Evolutionary conservation across 1,140 invertebrate species (phyloP).

Genomic region (Spodoptera frugiperda): DNA sequence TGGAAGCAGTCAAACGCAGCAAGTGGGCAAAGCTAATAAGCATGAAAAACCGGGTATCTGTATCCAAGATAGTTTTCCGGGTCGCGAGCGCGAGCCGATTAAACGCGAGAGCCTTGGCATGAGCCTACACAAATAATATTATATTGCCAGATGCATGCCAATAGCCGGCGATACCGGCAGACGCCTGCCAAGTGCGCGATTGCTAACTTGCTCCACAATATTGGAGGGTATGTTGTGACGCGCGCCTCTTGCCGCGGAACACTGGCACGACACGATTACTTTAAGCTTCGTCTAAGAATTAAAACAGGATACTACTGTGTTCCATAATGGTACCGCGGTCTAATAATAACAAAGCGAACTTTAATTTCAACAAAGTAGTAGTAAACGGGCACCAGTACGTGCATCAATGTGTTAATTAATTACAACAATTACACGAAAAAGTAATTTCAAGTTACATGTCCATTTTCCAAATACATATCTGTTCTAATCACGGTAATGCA

Average conservation of each 20-base stretch:
- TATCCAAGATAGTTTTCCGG: constrained; percentile 65
- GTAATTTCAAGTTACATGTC: too few relatives aligned
- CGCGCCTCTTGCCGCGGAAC: constrained; percentile 26
- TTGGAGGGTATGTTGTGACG: constrained; percentile 43
- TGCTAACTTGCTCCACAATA: constrained; percentile 49
- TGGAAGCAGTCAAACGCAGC: constrained; percentile 28
- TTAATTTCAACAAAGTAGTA: too few relatives aligned
- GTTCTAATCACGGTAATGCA: constrained; percentile 22
- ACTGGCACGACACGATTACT: constrained; percentile 12
- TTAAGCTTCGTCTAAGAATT: constrained; percentile 1
- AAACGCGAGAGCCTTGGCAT: constrained; percentile 66
- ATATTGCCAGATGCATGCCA: constrained; percentile 76
- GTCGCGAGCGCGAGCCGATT: constrained; percentile 64
- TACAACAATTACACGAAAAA: too few relatives aligned
- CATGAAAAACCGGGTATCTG: constrained; percentile 53
- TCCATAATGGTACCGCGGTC: neutral
- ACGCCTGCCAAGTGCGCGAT: constrained; percentile 73
- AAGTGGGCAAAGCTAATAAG: constrained; percentile 39
- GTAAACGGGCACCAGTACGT: too few relatives aligned
- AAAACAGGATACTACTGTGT: neutral
- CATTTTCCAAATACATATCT: constrained; percentile 5
- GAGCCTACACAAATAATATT: constrained; percentile 80
- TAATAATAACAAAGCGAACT: too few relatives aligned
- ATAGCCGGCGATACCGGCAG: constrained; percentile 65
- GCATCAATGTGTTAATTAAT: too few relatives aligned